Evolutionary conservation across 2,888 invertebrate genomes (phyloP).

Genomic region (Vanessa cardui): DNA sequence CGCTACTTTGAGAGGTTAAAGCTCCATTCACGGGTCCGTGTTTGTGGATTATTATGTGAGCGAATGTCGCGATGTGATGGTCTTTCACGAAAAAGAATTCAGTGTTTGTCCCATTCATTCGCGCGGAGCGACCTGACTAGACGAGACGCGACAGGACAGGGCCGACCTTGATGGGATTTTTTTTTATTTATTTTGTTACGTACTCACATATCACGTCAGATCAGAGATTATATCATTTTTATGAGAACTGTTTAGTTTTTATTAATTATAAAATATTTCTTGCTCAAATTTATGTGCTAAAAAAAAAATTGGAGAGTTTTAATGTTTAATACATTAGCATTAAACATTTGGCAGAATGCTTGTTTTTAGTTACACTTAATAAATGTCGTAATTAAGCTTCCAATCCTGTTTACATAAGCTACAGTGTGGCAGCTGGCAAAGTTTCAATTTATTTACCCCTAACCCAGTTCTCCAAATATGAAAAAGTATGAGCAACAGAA

Average conservation of each 20-base stretch:
- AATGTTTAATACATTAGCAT: slow-evolving; percentile 23
- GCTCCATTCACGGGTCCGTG: slow-evolving; percentile 31
- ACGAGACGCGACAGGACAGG: slow-evolving; percentile 60
- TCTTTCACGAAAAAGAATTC: slow-evolving; percentile 72
- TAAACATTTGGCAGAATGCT: slow-evolving; percentile 33
- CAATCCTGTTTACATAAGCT: slow-evolving; percentile 37
- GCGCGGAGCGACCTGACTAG: slow-evolving; percentile 61
- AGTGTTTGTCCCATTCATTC: slow-evolving; percentile 67
- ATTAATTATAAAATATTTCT: too few relatives aligned
- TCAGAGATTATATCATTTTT: background rate
- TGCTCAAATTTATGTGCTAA: background rate
- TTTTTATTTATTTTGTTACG: slow-evolving; percentile 6
- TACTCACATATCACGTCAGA: background rate
- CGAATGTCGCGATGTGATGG: slow-evolving; percentile 50
- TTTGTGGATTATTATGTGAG: slow-evolving; percentile 45
- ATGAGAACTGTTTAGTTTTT: too few relatives aligned
- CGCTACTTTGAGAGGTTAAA: slow-evolving; percentile 32
- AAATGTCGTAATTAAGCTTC: slow-evolving; percentile 39
- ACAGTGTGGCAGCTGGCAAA: slow-evolving; percentile 38
- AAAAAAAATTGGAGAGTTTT: background rate
- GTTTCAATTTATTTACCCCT: slow-evolving; percentile 41
- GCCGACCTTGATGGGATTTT: slow-evolving; percentile 42
- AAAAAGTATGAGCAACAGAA: slow-evolving; percentile 40
- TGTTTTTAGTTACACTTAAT: slow-evolving; percentile 36
- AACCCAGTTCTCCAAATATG: slow-evolving; percentile 41